phyloP scores from a whole-genome alignment of 2,113 vertebrate genomes.

The Circaetus gallicus region DNA sequence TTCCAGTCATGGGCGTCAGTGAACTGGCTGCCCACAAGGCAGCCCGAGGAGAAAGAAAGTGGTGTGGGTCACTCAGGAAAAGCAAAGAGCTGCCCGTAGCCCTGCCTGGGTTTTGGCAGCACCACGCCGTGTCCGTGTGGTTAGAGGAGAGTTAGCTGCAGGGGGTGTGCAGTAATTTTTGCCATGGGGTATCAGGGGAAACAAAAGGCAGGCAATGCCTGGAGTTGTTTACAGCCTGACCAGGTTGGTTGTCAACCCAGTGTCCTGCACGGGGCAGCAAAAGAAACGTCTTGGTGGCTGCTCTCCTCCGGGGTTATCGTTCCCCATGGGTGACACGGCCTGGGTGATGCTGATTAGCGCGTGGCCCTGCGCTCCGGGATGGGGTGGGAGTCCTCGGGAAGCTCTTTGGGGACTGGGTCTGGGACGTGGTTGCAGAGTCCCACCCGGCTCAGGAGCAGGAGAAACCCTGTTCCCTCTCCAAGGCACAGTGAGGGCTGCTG shows the following conservation, averaged over 20 bases:
- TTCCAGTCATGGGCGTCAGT: background rate
- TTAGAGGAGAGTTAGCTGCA: background rate
- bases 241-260: background rate
- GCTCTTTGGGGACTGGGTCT: background rate
- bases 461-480: background rate
- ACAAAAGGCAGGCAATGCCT: background rate
- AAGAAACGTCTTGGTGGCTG: background rate
- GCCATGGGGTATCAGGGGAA: background rate
- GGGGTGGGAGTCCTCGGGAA: background rate
- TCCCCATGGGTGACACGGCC: background rate
- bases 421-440: background rate
- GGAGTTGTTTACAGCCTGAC: background rate
- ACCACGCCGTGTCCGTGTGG: fast-evolving
- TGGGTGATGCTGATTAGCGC: background rate
- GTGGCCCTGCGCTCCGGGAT: background rate
- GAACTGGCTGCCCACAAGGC: background rate
- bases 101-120: background rate
- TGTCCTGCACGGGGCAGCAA: background rate
- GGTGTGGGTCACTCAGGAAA: background rate
- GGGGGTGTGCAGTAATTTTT: background rate
- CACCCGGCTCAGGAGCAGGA: background rate
- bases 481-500: background rate
- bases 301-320: background rate
- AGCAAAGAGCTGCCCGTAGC: background rate
- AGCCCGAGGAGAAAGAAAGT: background rate